Evolutionary conservation across 1,140 invertebrate species (phyloP).

Genomic region (Aphaenogaster rudis): DNA sequence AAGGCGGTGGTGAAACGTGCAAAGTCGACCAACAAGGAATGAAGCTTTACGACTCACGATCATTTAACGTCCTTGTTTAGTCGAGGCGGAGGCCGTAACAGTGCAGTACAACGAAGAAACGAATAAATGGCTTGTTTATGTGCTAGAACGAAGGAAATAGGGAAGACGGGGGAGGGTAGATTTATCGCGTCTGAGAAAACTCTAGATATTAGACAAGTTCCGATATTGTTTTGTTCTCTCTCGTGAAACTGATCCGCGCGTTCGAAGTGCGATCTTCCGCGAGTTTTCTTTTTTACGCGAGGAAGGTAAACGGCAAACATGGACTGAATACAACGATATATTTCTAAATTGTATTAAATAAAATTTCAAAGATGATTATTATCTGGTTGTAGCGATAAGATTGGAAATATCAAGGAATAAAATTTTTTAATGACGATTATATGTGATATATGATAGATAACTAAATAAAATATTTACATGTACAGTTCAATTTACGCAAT

Average conservation of each 20-base stretch:
- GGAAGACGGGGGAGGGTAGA: not conserved
- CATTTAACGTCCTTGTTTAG: conserved; percentile 58
- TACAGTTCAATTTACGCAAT: not conserved
- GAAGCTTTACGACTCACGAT: conserved; percentile 59
- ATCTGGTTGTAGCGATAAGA: not conserved
- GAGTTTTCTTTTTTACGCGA: conserved; percentile 16
- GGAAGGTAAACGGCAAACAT: not conserved
- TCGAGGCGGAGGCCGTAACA: not conserved
- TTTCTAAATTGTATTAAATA: conserved; percentile 14
- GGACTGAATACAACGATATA: not conserved
- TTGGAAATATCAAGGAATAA: not conserved
- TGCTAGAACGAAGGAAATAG: conserved; percentile 51
- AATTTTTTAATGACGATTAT: not conserved
- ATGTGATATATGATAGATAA: not conserved
- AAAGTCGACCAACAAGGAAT: not conserved
- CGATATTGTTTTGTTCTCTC: conserved; percentile 52
- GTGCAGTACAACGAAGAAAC: conserved; percentile 20
- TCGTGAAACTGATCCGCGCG: conserved; percentile 48
- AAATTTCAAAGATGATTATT: not conserved
- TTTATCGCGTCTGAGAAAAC: conserved; percentile 44
- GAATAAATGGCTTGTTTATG: conserved; percentile 68
- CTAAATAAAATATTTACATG: not conserved
- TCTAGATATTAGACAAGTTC: conserved; percentile 66
- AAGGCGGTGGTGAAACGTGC: not conserved
- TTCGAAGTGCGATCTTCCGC: not conserved